Base-by-base conservation (phyloP, 1,140 invertebrate species). In the Teleogryllus occipitalis region DNA sequence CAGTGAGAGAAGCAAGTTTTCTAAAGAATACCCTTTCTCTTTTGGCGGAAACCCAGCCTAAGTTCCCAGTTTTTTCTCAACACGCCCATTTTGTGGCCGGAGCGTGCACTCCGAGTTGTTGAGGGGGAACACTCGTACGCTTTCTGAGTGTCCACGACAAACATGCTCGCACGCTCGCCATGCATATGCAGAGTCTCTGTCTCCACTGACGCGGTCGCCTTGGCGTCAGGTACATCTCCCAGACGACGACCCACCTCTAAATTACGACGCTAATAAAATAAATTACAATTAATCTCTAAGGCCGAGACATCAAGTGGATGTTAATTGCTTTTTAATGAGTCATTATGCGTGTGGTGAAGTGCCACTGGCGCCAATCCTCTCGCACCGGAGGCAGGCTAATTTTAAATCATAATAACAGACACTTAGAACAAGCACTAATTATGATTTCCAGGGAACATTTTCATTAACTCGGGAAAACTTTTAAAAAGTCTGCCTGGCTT, bases 291-390 rank as follows among this genome's bases (percentile, higher is more conserved):
- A 65, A 65, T 65, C 54, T 65, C 54, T 18, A 39, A 65, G 54
- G 54, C 54, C 54, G 54, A 18, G 54, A 65, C 54, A 65, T 18
- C 54, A 65, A 65, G 54, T 65, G 54, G 54, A 65, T 65, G 54
- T 65, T 65, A 65, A 65, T 65, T 65, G 54, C 54, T 65, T 65
- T 65, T 65, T 65, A 65, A 65, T 65, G 54, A 65, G 54, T 65
- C 54, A 65, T 65, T 65, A 65, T 65, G 54, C 54, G 54, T 65
- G 54, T 65, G 54, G 54, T 65, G 54, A 18, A 65, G 54, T 65
- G 18, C 54, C 18, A 18, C 54, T 10, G 54, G 54, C 54, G 54
- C 54, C 54, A 65, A 65, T 65, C 54, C 18, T 7, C 54, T 18
- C 54, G 10, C 54, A 65, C 18, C 18, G 54, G 10, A 14, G 54